Evolutionary conservation across 1,140 invertebrate genomes (phyloP).

Genomic region (Branchinecta lindahli): DNA sequence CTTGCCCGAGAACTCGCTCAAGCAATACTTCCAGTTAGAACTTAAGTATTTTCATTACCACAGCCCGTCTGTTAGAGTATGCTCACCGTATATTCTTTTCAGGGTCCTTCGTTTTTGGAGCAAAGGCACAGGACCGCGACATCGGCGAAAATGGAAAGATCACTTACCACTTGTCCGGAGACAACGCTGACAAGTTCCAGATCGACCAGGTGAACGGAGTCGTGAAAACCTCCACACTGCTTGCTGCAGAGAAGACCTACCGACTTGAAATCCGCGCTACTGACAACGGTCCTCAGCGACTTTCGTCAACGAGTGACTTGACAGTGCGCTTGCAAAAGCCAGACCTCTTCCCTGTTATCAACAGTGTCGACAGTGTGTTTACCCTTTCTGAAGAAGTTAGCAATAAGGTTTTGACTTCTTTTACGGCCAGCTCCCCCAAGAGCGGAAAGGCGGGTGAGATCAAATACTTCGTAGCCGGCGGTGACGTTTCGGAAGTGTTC

Average conservation of each 20-base stretch:
- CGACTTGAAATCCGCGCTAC: constrained; percentile 49
- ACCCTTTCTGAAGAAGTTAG: constrained; percentile 20
- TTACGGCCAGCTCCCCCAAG: constrained; percentile 41
- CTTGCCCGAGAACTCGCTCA: no score
- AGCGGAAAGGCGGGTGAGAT: constrained; percentile 46
- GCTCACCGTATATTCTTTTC: constrained; percentile 19
- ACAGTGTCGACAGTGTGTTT: constrained; percentile 40
- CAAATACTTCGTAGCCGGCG: constrained; percentile 71
- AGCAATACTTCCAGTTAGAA: no score
- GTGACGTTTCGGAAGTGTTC: constrained; percentile 71
- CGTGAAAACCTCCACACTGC: constrained; percentile 39
- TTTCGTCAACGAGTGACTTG: constrained; percentile 35
- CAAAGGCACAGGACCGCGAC: constrained; percentile 62
- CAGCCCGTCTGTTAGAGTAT: no score
- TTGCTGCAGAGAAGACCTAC: constrained; percentile 40
- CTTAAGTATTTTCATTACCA: no score
- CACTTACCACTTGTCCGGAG: constrained; percentile 55
- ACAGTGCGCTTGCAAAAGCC: constrained; percentile 38
- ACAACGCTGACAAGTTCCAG: constrained; percentile 54
- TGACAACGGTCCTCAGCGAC: constrained; percentile 34
- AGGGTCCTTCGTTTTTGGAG: constrained; percentile 69
- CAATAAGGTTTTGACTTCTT: constrained; percentile 29
- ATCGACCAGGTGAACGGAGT: constrained; percentile 65
- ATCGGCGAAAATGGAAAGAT: constrained; percentile 60
- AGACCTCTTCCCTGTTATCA: constrained; percentile 41